Evolutionary conservation across 2,797 vertebrate genomes (phyloP).

Genomic region (Austrolebias charrua): DNA sequence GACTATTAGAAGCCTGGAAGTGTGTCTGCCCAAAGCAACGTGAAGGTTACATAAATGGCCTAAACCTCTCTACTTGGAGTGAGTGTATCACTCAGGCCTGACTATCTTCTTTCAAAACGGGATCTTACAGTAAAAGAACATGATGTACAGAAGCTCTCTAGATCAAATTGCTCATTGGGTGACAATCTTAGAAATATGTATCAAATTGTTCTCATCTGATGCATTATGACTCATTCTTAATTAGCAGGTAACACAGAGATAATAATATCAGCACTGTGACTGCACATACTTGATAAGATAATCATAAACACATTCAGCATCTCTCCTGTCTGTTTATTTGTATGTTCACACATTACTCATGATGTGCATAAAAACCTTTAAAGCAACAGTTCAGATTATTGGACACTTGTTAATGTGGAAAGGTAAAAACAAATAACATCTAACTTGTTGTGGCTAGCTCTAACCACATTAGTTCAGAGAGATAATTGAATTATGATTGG

Average conservation of each 20-base stretch:
- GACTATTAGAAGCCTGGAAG: constrained; percentile 12
- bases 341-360: constrained; percentile 23
- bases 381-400: constrained; percentile 5
- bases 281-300: constrained; percentile 30
- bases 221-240: constrained; percentile 24
- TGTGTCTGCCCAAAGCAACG: constrained; percentile 1
- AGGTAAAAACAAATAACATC: too few species aligned
- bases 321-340: constrained; percentile 8
- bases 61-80: constrained; percentile 1
- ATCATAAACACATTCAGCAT: constrained; percentile 29
- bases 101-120: constrained; percentile 11
- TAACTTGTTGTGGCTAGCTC: too few species aligned
- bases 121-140: constrained; percentile 9
- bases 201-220: constrained; percentile 10
- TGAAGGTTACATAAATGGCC: neutral
- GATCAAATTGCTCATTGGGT: neutral
- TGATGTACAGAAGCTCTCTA: neutral
- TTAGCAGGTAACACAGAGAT: constrained; percentile 6
- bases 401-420: too few species aligned
- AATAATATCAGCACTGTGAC: constrained; percentile 23
- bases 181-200: constrained; percentile 21
- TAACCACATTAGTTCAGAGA: too few species aligned
- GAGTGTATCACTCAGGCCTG: constrained; percentile 10
- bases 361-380: constrained; percentile 7
- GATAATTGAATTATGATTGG: too few species aligned